Evolutionary conservation across 53 echinoderm and acorn worm genomes (phyloP), one percentile per base, ranked within the genome.

Genomic region (Henricia sp.): DNA sequence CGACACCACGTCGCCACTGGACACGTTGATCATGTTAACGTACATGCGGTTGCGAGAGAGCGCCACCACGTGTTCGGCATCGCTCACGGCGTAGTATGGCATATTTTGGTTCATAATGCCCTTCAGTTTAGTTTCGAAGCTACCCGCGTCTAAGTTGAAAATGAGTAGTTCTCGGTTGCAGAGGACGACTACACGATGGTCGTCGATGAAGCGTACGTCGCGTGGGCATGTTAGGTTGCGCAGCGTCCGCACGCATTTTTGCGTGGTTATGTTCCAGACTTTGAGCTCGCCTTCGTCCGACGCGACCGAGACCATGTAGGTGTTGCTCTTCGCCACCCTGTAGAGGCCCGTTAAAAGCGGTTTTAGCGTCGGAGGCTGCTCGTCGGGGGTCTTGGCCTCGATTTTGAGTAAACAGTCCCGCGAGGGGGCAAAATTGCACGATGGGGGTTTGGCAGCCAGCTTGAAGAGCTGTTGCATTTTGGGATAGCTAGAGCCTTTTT

Each of bases 31-130:
- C 62, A 96, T 91, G 86, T 96, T 96, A 67, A 96, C 96, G 59
- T 94, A 87, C 96, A 96, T 96, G 33, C 96, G 92, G 62, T 96
- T 96, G 37, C 96, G 84, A 0, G 96, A 91, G 67, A 96, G 90
- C 44, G 96, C 96, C 88, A 96, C 96, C 70, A 96, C 94, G 44
- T 96, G 96, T 9, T 96, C 96, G 54, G 89, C 69, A 52, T 94
- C 94, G 32, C 92, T 94, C 59, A 96, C 67, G 10, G 91, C 82
- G 30, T 89, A 96, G 68, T 89, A 96, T n/a, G 96, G 96, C 93
- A 94, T 94, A 58, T 92, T 76, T 51, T 87, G 77, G 37, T 96
- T 94, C 96, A 96, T 96, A 29, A 94, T 94, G 63, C 96, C 96
- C 63, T 92, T 92, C 46, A 96, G 72, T 68, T 93, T 91, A 37